Evolutionary conservation across 2,797 vertebrate species (phyloP).

Genomic region (Sternotherus odoratus): DNA sequence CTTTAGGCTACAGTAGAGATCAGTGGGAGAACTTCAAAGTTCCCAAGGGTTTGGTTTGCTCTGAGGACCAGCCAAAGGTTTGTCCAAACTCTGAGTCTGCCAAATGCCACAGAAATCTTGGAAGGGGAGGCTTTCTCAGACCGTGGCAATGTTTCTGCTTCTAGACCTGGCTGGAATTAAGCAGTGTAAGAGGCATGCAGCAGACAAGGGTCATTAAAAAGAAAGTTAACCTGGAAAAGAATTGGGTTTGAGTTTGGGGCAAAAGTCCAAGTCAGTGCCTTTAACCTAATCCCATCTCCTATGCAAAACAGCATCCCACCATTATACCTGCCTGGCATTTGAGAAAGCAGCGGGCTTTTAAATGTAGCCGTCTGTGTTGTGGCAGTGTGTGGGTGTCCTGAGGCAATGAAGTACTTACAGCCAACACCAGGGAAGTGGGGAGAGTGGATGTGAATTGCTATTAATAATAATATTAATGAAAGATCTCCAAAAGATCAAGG

Average conservation of each 20-base stretch:
- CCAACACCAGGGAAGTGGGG: constrained; percentile 16
- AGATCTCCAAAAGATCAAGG: constrained; percentile 72
- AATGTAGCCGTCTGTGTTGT: not conserved
- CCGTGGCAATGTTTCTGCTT: not conserved
- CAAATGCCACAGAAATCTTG: not conserved
- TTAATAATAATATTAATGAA: constrained; percentile 74
- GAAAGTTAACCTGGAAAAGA: not conserved
- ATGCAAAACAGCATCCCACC: not conserved
- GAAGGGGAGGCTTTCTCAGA: not conserved
- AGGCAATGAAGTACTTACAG: constrained; percentile 38
- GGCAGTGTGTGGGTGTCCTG: not conserved
- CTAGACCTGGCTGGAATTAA: not conserved
- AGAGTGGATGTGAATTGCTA: constrained; percentile 72
- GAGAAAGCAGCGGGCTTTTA: not conserved
- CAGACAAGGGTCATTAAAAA: not conserved
- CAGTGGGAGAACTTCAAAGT: not conserved
- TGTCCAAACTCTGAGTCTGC: not conserved
- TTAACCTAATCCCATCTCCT: not conserved
- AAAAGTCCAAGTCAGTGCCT: not conserved
- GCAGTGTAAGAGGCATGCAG: rapidly evolving
- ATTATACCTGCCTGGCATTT: not conserved
- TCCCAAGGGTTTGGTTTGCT: not conserved
- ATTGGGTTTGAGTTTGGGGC: not conserved
- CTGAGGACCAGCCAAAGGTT: not conserved
- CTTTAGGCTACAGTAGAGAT: not conserved